These are phyloP conservation scores for Pteronotus mesoamericanus DNA, from an alignment of 2,797 vertebrate species.

Conservation along the genomic window DNA sequence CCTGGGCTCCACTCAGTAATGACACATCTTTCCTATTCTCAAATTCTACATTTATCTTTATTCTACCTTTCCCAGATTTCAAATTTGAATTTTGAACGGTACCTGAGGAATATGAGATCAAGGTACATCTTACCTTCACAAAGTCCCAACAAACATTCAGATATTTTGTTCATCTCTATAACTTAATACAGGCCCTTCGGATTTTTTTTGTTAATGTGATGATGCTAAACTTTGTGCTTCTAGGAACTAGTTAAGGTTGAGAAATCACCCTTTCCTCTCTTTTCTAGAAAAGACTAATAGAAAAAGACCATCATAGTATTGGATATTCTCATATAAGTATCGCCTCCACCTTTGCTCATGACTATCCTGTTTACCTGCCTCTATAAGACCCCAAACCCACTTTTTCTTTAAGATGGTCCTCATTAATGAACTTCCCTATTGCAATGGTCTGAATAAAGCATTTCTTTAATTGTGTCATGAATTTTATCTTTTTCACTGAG, in stretches of 20 bases:
- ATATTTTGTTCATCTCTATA: neutral
- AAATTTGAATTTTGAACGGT: neutral
- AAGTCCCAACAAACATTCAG: neutral
- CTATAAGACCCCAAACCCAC: neutral
- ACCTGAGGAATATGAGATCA: neutral
- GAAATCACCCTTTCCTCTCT: neutral
- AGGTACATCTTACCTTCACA: neutral
- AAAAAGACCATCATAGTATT: neutral
- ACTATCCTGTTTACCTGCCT: neutral
- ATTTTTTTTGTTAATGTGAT: neutral
- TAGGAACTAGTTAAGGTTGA: neutral
- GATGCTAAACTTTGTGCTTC: neutral
- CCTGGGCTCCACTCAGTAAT: neutral
- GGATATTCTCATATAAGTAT: neutral
- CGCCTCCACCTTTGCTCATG: neutral
- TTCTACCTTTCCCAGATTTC: neutral
- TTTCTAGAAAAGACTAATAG: neutral
- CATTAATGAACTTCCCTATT: neutral
- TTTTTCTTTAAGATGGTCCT: neutral
- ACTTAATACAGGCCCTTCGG: neutral
- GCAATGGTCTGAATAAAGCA: neutral
- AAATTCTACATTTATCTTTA: fast-evolving
- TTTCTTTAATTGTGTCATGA: too few species aligned
- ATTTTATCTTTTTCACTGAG: neutral
- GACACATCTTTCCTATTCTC: neutral